Evolutionary conservation across 2,888 invertebrate species (phyloP), one percentile per base, ranked within the genome.

Genomic region (Fragum whitleyi): DNA sequence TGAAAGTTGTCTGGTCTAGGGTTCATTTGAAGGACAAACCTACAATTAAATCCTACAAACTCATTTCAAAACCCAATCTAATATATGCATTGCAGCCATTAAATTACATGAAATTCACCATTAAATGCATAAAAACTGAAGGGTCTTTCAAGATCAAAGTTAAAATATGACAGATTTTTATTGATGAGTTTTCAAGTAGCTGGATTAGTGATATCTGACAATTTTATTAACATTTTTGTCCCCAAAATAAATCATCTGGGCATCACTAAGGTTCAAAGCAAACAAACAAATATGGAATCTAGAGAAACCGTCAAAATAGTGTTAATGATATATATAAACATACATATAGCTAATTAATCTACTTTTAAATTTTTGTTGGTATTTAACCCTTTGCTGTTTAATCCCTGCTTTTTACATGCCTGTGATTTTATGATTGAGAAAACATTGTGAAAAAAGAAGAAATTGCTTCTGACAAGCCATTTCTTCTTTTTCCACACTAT

Each of bases 191-290:
- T 42, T 42, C 42, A 65, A 39, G 42, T 42, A 42, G 42, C 42
- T 65, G 65, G 65, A 65, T 65, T 65, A 65, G 65, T 9, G 14
- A 39, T 42, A 42, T 65, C 21, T 39, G 65, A 65, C 39, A 42
- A 39, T 42, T 65, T 39, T 65, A 65, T 42, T 42, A 36, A 2
- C 42, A 39, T 47, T 47, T 47, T 47, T 47, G 14, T 47, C 14
- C 19, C 47, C n/a, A 14, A 47, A 47, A 47, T 47, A 47, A 19
- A 47, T 6, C 47, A 14, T 19, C 7, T 9, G 47, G 47, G 47
- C 14, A 47, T 47, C 47, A 19, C 47, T 16, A 47, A 14, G 47
- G 47, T 16, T 47, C 19, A 47, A 47, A 9, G 47, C 47, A 47
- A 47, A 47, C 47, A 47, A 47, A 47, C 47, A 47, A 39, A 47